phyloP scores from a whole-genome alignment of 2,888 invertebrate species.

The Dugesia japonica region DNA sequence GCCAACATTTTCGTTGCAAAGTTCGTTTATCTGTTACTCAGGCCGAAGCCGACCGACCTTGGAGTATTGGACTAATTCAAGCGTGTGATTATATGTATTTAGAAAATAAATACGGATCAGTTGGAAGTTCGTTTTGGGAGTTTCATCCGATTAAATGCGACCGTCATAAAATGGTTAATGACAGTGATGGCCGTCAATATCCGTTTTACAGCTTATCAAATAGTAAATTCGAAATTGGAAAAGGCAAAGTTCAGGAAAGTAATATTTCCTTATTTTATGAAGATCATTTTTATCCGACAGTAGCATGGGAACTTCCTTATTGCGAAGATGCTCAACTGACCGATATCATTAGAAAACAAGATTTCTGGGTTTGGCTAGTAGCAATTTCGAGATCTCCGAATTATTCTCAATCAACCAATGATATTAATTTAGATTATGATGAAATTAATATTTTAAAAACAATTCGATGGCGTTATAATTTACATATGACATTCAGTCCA shows the following conservation, averaged over 20 bases:
- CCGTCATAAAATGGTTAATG: constrained; percentile 33
- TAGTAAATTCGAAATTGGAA: constrained; percentile 31
- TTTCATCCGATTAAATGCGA: constrained; percentile 29
- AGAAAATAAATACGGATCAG: constrained; percentile 31
- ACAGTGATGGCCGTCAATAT: constrained; percentile 33
- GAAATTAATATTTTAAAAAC: constrained; percentile 32
- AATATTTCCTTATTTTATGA: constrained; percentile 31
- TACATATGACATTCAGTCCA: constrained; percentile 32
- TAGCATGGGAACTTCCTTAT: constrained; percentile 34
- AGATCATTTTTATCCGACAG: constrained; percentile 34
- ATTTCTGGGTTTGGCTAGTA: constrained; percentile 34
- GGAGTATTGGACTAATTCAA: constrained; percentile 31
- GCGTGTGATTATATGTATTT: constrained; percentile 33
- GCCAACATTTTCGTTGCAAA: constrained; percentile 34
- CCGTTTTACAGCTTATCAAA: constrained; percentile 32
- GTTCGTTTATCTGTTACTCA: constrained; percentile 23
- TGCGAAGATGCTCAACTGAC: constrained; percentile 27
- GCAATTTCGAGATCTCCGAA: constrained; percentile 20
- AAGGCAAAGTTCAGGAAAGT: constrained; percentile 28
- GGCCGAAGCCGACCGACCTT: constrained; percentile 31
- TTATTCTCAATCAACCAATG: not conserved
- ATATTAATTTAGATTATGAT: constrained; percentile 21
- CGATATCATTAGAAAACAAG: constrained; percentile 31
- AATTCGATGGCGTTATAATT: constrained; percentile 32
- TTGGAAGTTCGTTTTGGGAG: constrained; percentile 32